Percentiles rank a stretch among this genome's conserved stretches.
Evolutionary conservation across 2,797 vertebrate genomes (phyloP).

Genomic region (Lycodopsis pacificus): DNA sequence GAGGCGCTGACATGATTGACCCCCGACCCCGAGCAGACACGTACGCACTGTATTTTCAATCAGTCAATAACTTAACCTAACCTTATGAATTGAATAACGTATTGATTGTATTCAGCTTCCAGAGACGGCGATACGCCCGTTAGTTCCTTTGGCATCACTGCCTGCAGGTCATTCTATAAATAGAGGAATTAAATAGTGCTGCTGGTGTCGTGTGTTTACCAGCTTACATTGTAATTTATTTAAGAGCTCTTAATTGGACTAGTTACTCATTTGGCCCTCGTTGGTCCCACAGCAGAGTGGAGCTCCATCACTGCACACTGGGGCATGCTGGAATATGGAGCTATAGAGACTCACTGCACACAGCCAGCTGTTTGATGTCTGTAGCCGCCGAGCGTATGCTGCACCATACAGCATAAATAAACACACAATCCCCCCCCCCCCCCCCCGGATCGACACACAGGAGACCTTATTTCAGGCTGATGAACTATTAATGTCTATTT

Average conservation of each 20-base stretch:
- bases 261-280: conserved; percentile 80
- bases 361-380: conserved; percentile 82
- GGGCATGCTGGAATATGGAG: conserved; percentile 72
- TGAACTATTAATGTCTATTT: conserved; percentile 82
- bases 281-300: conserved; percentile 73
- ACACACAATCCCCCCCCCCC: conserved; percentile 56
- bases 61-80: conserved; percentile 55
- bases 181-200: conserved; percentile 65
- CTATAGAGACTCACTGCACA: conserved; percentile 68
- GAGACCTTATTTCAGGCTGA: conserved; percentile 78
- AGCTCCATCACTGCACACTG: conserved; percentile 72
- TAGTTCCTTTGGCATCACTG: conserved; percentile 37
- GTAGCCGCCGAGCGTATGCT: conserved; percentile 64
- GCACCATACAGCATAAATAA: conserved; percentile 75
- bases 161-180: conserved; percentile 68
- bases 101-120: conserved; percentile 49
- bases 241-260: conserved; percentile 83
- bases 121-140: conserved; percentile 22
- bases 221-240: conserved; percentile 81
- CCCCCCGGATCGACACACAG: conserved; percentile 71
- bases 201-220: conserved; percentile 73
- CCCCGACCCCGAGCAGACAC: conserved; percentile 39
- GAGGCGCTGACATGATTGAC: conserved; percentile 49
- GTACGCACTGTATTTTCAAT: conserved; percentile 34
- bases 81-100: conserved; percentile 55